Evolutionary conservation across 2,113 vertebrate genomes (phyloP), one percentile per base, ranked within the genome.

Genomic region (Addax nasomaculatus): DNA sequence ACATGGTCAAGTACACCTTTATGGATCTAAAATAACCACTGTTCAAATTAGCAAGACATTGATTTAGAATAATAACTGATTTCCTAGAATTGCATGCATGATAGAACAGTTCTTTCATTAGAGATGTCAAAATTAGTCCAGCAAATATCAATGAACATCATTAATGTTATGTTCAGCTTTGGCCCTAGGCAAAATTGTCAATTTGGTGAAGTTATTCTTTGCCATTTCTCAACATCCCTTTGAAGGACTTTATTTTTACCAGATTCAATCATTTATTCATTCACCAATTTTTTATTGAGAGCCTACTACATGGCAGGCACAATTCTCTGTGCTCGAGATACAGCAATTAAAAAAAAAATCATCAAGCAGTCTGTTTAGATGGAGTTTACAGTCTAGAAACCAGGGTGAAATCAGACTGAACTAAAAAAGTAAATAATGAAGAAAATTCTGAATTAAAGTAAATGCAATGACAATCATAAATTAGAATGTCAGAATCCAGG

Each of bases 21-120:
- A 55, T 90, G 85, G 96, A 96, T 58, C 57, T 92, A 76, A 96
- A 92, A 95, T 98, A 91, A 92, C 92, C 87, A 89, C 47, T 97
- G 51, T 95, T 98, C 96, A 95, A 93, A 97, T 96, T 97, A 96
- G 43, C 70, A 91, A 94, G 90, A 86, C 96, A 96, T 0, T 96
- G 96, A 94, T 97, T 39, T 97, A 93, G 92, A 97, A 95, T 87
- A 97, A 83, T 93, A 98, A 93, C 96, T 43, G 81, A 90, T 95
- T 96, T 98, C 88, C 87, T 36, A 95, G 96, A 92, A 97, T 95
- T 89, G 19, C 55, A 57, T 92, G 36, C 86, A 96, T 80, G 78
- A 95, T 85, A 45, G 86, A 95, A 73, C 36, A 98, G 51, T 93
- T 64, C 93, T 89, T 96, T 96, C 67, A 67, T 96, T 85, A 88